Evolutionary conservation across 2,797 vertebrate species (phyloP), one percentile per base, ranked within the genome.

Genomic region (Pseudomugil gertrudae): DNA sequence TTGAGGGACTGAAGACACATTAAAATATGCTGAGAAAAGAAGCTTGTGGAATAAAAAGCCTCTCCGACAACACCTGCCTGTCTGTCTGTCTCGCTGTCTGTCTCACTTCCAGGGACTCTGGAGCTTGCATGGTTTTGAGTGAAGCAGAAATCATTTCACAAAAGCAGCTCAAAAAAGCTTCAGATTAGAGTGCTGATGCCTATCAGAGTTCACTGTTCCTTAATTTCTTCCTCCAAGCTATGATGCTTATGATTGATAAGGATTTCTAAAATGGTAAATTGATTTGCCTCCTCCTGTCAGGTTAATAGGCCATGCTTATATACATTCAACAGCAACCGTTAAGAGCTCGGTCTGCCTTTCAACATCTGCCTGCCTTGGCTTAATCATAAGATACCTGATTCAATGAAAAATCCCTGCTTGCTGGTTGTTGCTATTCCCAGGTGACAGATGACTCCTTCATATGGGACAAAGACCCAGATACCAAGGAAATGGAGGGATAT

Each of bases 181-280:
- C 52, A 69, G 78, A 83, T 83, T 77, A 85, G 80, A 83, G 75
- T 62, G 57, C 57, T 43, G 80, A 87, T 84, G 60, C 81, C 74
- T 84, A 84, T 86, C 63, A 0, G 33, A 32, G 60, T 81, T 82
- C 69, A 69, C 77, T 74, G 80, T 48, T 67, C 67, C 56, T 61
- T 76, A 68, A 79, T 79, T 84, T 76, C 66, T 81, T 69, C 72
- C 84, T 77, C 69, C 58, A 21, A 85, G 78, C 72, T 43, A n/a
- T 1, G 66, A 86, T 83, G 74, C 66, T 66, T 66, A 58, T 78
- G 78, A 88, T 74, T 84, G 84, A 86, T 82, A 84, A 79, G 78
- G 72, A 63, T 63, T 83, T 81, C 70, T 78, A 77, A 85, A 53
- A 65, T 24, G 64, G 57, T 65, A 74, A 86, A 91, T 83, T 87